Evolutionary conservation across 2,797 vertebrate genomes (phyloP), one percentile per base, ranked within the genome.

Genomic region (Melanotaenia nigrans): DNA sequence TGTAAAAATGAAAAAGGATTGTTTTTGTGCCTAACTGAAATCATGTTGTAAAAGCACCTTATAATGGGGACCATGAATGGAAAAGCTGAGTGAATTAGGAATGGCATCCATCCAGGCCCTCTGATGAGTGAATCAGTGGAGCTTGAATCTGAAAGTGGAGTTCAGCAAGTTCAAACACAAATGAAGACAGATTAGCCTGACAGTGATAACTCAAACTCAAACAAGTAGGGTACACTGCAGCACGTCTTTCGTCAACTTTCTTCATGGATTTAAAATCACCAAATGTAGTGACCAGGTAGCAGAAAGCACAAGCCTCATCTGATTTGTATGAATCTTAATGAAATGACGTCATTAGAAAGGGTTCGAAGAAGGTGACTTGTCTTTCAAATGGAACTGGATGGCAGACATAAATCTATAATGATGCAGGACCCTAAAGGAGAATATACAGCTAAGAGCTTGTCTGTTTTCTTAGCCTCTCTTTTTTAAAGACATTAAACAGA

Each of bases 121-220:
- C 59, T 79, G 77, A 87, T 81, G 75, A 76, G 81, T 79, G 78
- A 90, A 90, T 90, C 83, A 86, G 75, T 61, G 47, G 75, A 84
- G 85, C 80, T 71, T 75, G 69, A 88, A 88, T 90, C 65, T 86
- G 74, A 54, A 83, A 86, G 74, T 66, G 64, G 69, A 85, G 90
- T 90, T 92, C 89, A 90, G 78, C 84, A 82, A 90, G 91, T 93
- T 92, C 86, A 88, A 89, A 85, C 79, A 88, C 82, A 92, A 89
- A 92, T 87, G 81, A 90, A 90, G 90, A 92, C 20, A 67, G 87
- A 94, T 91, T 87, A 82, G 61, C 40, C 63, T 78, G 68, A 85
- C 67, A 61, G 64, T 33, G 60, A 79, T 76, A 79, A 83, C 64
- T 40, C 71, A 81, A 80, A 85, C 73, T 81, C 66, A 77, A 69